Percentiles rank a stretch among this genome's conserved stretches.
Evolutionary conservation across 2,113 vertebrate genomes (phyloP).

Genomic region (Nasalis larvatus): DNA sequence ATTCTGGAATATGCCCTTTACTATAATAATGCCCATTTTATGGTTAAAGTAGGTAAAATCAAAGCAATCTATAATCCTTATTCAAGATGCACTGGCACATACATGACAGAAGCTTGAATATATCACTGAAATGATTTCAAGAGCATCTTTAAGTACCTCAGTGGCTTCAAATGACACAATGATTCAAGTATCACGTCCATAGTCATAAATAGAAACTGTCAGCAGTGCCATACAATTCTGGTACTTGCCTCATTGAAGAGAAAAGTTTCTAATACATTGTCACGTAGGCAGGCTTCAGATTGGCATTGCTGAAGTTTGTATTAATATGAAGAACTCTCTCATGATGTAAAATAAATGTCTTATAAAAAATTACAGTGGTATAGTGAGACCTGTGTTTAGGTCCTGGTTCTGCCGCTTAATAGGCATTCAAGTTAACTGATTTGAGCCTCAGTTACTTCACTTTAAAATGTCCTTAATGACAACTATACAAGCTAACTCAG

Average conservation of each 20-base stretch:
- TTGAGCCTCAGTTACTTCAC: neutral
- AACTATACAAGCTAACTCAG: neutral
- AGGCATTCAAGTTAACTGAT: neutral
- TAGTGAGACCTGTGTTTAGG: neutral
- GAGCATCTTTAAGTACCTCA: neutral
- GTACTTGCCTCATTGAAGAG: neutral
- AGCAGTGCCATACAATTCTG: neutral
- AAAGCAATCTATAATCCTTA: neutral
- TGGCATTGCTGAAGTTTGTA: neutral
- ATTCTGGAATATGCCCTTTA: neutral
- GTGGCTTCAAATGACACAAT: neutral
- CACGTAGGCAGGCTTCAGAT: neutral
- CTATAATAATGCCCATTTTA: neutral
- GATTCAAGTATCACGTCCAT: neutral
- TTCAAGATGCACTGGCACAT: neutral
- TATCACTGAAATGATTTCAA: neutral
- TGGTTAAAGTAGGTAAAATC: neutral
- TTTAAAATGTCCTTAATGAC: neutral
- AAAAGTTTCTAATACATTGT: neutral
- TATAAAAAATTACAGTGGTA: neutral
- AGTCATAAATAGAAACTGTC: neutral
- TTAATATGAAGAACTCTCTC: neutral
- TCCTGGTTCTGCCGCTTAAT: neutral
- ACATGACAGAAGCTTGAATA: neutral
- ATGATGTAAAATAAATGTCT: neutral